Evolutionary conservation across 2,888 invertebrate species (phyloP).

Genomic region (Ecliptopera silaceata): DNA sequence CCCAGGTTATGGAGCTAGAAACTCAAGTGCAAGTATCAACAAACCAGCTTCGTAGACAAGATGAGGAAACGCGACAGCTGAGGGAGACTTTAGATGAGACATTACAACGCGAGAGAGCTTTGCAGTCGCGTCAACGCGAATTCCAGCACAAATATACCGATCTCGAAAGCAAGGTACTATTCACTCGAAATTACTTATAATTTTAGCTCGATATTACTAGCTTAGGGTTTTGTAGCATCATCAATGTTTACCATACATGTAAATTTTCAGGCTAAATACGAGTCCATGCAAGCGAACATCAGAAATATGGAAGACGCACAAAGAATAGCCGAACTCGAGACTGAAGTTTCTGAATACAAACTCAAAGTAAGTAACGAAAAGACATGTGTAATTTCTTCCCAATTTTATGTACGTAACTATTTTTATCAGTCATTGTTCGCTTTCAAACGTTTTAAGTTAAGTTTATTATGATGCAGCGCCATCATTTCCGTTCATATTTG

Average conservation of each 20-base stretch:
- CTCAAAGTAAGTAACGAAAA: constrained; percentile 90
- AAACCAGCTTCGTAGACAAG: constrained; percentile 94
- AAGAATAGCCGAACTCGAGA: constrained; percentile 95
- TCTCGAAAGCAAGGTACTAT: constrained; percentile 84
- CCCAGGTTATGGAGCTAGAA: constrained; percentile 95
- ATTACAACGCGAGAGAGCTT: constrained; percentile 88
- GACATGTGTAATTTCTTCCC: no score
- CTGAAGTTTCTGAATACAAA: constrained; percentile 96
- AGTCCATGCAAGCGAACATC: constrained; percentile 96
- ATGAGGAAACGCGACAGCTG: constrained; percentile 94
- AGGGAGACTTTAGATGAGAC: constrained; percentile 90
- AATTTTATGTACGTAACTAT: no score
- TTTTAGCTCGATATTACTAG: no score
- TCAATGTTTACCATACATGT: neutral
- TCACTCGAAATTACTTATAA: no score
- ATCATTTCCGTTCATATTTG: no score
- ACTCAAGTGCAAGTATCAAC: constrained; percentile 96
- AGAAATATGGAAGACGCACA: constrained; percentile 97
- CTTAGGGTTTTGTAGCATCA: no score
- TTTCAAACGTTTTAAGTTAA: no score
- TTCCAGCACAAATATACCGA: constrained; percentile 88
- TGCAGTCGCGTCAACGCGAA: constrained; percentile 90
- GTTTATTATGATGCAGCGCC: no score
- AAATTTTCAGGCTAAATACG: constrained; percentile 88
- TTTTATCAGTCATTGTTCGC: no score